Conservation (phyloP, 2,113 vertebrate species). For the Eublepharis macularius region DNA sequence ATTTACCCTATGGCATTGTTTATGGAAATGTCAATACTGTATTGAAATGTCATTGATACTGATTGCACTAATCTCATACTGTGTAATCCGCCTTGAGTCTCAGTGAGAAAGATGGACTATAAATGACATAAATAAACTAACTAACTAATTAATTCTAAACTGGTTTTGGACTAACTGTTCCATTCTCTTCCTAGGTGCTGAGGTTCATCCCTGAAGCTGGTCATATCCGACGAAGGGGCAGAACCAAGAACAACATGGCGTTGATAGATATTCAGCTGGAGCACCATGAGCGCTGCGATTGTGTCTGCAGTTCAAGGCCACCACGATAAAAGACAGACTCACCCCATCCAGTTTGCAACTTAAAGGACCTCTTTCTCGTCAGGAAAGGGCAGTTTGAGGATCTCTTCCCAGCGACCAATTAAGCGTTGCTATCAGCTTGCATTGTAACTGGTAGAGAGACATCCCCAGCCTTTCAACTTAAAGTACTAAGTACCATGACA, state of each 20-base stretch:
- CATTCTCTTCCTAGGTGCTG: constrained; percentile 83
- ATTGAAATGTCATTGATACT: too few relatives aligned
- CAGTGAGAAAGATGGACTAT: too few relatives aligned
- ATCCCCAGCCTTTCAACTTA: constrained; percentile 53
- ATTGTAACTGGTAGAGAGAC: constrained; percentile 59
- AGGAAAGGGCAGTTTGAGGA: constrained; percentile 24
- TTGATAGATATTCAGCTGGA: constrained; percentile 92
- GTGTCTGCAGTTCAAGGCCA: constrained; percentile 87
- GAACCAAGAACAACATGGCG: constrained; percentile 79
- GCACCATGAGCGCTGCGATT: constrained; percentile 93
- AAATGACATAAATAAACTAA: too few relatives aligned
- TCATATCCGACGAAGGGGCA: constrained; percentile 73
- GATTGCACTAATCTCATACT: too few relatives aligned
- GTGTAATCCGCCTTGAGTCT: too few relatives aligned
- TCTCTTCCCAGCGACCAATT: constrained; percentile 36
- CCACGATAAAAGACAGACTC: constrained; percentile 81
- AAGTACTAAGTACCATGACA: constrained; percentile 62
- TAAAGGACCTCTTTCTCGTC: constrained; percentile 42
- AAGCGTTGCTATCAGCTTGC: constrained; percentile 64
- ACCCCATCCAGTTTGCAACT: constrained; percentile 36
- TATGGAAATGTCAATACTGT: too few relatives aligned
- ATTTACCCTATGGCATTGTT: too few relatives aligned
- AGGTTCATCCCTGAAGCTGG: constrained; percentile 85
- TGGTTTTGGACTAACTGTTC: neutral
- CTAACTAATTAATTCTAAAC: too few relatives aligned